Conservation (phyloP, 1,140 invertebrate genomes). For the Nephila pilipes region DNA sequence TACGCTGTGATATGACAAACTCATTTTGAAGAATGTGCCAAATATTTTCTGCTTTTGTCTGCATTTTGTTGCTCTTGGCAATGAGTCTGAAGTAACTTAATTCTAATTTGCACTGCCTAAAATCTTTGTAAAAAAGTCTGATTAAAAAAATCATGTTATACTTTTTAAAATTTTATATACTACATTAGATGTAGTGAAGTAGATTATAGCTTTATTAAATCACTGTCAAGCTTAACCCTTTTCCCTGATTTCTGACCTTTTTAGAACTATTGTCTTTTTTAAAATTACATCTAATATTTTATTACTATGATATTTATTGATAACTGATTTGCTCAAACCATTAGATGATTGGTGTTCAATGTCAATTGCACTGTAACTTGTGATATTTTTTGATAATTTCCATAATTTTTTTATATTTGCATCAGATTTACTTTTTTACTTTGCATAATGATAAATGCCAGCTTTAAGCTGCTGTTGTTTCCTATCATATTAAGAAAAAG, state of each 20-base stretch:
- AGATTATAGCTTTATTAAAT: not conserved
- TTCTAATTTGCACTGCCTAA: not conserved
- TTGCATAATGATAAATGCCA: not conserved
- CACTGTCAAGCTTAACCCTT: not conserved
- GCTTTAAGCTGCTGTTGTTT: no score
- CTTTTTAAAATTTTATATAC: constrained; percentile 8
- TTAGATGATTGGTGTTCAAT: constrained; percentile 35
- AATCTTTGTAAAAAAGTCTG: not conserved
- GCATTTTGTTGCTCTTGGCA: not conserved
- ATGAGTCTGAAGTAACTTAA: not conserved
- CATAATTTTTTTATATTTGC: not conserved
- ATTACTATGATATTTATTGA: constrained; percentile 6
- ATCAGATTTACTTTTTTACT: not conserved
- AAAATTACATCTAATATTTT: constrained; percentile 11
- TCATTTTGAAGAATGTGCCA: not conserved
- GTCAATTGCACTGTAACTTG: constrained; percentile 40
- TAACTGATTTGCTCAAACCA: constrained; percentile 53
- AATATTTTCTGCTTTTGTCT: not conserved
- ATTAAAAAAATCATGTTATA: not conserved
- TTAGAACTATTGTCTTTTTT: not conserved
- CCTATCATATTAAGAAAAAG: no score
- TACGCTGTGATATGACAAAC: not conserved
- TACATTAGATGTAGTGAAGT: not conserved
- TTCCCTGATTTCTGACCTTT: not conserved
- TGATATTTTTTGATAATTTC: constrained; percentile 14